These are phyloP conservation scores for Gobio gobio DNA, from an alignment of 2,113 vertebrate species.

Conservation along the genomic window DNA sequence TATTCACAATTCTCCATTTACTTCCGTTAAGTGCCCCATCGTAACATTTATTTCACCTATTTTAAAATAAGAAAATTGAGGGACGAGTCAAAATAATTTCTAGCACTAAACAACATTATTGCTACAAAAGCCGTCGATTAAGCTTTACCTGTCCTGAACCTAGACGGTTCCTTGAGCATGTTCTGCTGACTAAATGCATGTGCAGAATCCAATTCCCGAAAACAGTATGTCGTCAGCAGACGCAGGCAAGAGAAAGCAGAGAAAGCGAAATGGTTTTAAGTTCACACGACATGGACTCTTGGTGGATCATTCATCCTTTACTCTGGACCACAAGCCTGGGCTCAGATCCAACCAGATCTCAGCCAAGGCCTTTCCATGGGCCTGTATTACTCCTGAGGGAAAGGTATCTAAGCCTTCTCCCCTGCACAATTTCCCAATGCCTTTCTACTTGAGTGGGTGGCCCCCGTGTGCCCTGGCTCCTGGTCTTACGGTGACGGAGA, in stretches of 20 bases:
- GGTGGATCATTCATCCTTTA: conserved; percentile 49
- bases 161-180: not conserved
- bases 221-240: conserved; percentile 13
- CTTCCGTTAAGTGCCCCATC: not conserved
- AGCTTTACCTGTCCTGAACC: not conserved
- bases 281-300: conserved; percentile 53
- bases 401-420: conserved; percentile 45
- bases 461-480: conserved; percentile 32
- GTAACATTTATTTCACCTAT: not conserved
- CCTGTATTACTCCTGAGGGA: conserved; percentile 40
- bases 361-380: conserved; percentile 36
- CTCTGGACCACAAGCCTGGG: conserved; percentile 52
- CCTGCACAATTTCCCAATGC: conserved; percentile 27
- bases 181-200: conserved; percentile 17
- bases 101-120: not conserved
- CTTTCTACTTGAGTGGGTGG: conserved; percentile 49
- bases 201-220: not conserved
- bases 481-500: conserved; percentile 40
- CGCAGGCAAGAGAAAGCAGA: conserved; percentile 8
- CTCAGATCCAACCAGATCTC: conserved; percentile 45
- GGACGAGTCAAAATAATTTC: not conserved
- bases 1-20: not conserved
- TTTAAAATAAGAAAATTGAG: not conserved
- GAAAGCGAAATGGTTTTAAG: conserved; percentile 36
- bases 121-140: not conserved